Evolutionary conservation across 2,797 vertebrate species (phyloP), one percentile per base, ranked within the genome.

Genomic region (Fratercula arctica): DNA sequence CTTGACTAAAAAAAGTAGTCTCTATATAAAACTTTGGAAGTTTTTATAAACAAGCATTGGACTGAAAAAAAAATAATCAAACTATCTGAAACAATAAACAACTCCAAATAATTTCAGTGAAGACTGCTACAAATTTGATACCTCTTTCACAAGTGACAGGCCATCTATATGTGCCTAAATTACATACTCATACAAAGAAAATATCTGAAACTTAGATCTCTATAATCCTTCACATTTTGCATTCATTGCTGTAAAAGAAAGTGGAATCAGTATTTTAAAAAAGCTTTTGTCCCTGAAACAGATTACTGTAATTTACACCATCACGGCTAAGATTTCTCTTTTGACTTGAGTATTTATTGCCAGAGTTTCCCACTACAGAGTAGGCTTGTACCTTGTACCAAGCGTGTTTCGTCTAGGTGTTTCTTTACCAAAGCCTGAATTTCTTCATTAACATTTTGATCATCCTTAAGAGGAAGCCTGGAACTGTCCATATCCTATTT

Each of bases 381-480:
- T 3, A 8, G 6, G 13, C 19, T 41, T n/a, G 23, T 96, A 98
- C 98, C 98, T 98, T 98, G 98, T 68, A 98, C 96, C 86, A 98
- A 96, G 57, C 98, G 98, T 35, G 97, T 98, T 96, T 98, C 98
- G 17, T 98, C 98, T 18, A 98, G 95, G 61, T 98, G 98, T 57
- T 98, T 98, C 93, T 98, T 97, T 85, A 98, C 97, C 79, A 98
- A 90, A 90, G 98, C 98, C 79, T 98, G 98, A 85, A 98, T 98
- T 96, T 98, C 97, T 95, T 98, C 98, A 96, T 98, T 98, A 92
- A 98, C 96, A 50, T 90, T 96, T 88, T 98, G 97, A 96, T 98
- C 98, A 96, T 98, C 98, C 81, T 96, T 97, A 83, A 98, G 97
- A 79, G 97, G 97, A 93, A 98, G 97, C 56, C 97, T 97, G 87